A percentile compares a stretch with the other conserved stretches of the same genome.
Conservation (phyloP, 2,113 vertebrate genomes). For the Gopherus flavomarginatus region DNA sequence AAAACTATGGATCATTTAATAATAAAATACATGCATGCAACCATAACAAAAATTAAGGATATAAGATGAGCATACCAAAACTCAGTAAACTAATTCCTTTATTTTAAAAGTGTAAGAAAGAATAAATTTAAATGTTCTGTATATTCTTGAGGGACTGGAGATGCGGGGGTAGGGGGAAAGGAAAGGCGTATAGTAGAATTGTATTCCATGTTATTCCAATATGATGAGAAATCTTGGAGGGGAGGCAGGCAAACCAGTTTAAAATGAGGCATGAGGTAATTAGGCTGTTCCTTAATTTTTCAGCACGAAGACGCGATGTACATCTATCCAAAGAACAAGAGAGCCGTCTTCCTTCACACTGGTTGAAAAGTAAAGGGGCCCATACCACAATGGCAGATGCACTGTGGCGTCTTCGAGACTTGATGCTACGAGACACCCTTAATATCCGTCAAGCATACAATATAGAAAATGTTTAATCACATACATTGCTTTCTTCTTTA, state of each 20-base stretch:
- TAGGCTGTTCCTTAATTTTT: neutral
- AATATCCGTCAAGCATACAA: constrained; percentile 95
- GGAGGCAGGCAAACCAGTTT: neutral
- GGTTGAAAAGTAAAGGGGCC: constrained; percentile 98
- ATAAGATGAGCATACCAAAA: neutral
- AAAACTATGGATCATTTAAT: neutral
- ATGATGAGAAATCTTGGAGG: neutral
- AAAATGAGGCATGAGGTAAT: neutral
- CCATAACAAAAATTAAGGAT: neutral
- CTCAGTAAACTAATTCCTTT: neutral
- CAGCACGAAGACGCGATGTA: constrained; percentile 93
- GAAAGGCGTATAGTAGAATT: neutral
- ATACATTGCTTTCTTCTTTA: constrained; percentile 74
- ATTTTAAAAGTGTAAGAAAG: neutral
- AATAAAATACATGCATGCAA: neutral
- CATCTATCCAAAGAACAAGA: constrained; percentile 97
- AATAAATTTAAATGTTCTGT: neutral
- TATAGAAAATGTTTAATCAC: constrained; percentile 85
- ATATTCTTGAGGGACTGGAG: neutral
- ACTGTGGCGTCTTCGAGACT: constrained; percentile 95
- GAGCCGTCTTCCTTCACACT: constrained; percentile 94
- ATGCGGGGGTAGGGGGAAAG: neutral
- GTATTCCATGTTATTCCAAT: neutral
- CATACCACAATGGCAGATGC: constrained; percentile 98
- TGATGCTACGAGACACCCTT: constrained; percentile 96